Evolutionary conservation across 2,888 invertebrate species (phyloP).

Genomic region (Dromius quadrimaculatus): DNA sequence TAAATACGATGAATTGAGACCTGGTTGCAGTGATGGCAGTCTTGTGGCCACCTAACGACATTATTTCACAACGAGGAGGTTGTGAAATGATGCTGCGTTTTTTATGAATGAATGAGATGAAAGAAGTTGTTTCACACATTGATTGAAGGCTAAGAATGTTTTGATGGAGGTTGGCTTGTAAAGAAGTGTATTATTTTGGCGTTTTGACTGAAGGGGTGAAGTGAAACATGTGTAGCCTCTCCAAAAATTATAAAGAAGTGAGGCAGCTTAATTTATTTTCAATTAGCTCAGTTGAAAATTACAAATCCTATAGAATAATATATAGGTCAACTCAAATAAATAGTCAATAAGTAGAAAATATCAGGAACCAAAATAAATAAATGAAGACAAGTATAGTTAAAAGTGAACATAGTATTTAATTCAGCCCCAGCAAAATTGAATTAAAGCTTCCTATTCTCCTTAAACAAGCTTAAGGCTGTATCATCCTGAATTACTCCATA

Average conservation of each 20-base stretch:
- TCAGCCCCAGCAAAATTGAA: background rate
- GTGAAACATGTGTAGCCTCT: background rate
- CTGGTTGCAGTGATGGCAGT: constrained; percentile 34
- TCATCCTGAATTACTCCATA: background rate
- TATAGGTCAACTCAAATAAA: no score
- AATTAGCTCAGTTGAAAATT: no score
- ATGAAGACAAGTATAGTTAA: no score
- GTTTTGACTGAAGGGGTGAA: constrained; percentile 32
- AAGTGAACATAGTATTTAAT: no score
- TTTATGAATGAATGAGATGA: constrained; percentile 31
- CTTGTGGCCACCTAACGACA: constrained; percentile 50
- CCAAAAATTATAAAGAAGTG: no score
- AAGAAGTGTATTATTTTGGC: constrained; percentile 37
- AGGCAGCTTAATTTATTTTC: no score
- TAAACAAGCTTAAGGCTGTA: background rate
- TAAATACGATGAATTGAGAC: constrained; percentile 23
- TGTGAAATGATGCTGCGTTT: constrained; percentile 31
- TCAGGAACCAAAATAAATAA: no score
- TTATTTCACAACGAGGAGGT: constrained; percentile 19
- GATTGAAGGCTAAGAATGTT: constrained; percentile 48
- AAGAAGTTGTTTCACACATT: constrained; percentile 39
- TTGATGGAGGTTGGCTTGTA: constrained; percentile 41
- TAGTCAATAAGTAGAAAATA: no score
- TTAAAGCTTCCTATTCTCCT: background rate
- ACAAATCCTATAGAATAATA: no score